phyloP scores from a whole-genome alignment of 2,888 invertebrate genomes.

The Stenurella melanura region DNA sequence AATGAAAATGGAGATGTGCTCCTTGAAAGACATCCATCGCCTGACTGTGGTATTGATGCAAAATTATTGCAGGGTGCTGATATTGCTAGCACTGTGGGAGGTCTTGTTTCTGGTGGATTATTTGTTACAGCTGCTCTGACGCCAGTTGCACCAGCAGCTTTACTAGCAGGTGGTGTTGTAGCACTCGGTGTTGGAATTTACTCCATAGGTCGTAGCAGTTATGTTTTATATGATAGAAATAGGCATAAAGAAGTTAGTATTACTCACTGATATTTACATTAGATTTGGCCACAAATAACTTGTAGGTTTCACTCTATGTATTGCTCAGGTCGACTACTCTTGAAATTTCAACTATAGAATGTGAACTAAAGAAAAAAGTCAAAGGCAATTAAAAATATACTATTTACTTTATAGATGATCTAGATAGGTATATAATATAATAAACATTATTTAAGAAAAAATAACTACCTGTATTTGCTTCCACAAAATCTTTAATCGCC shows the following conservation, averaged over 20 bases:
- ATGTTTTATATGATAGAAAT: slow-evolving; percentile 74
- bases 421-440: too few relatives aligned
- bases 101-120: slow-evolving; percentile 74
- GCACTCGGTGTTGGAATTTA: slow-evolving; percentile 31
- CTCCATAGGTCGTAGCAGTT: slow-evolving; percentile 74
- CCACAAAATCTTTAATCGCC: too few relatives aligned
- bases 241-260: slow-evolving; percentile 75
- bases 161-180: slow-evolving; percentile 23
- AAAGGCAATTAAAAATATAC: too few relatives aligned
- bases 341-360: too few relatives aligned
- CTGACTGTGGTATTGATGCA: slow-evolving; percentile 64
- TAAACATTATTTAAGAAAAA: too few relatives aligned
- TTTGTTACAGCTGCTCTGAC: slow-evolving; percentile 75
- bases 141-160: slow-evolving; percentile 73
- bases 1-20: slow-evolving; percentile 64
- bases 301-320: too few relatives aligned
- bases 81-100: slow-evolving; percentile 62
- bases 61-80: slow-evolving; percentile 64
- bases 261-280: too few relatives aligned
- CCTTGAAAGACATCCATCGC: slow-evolving; percentile 65
- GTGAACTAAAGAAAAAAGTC: too few relatives aligned
- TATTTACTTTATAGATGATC: too few relatives aligned
- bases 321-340: too few relatives aligned
- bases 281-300: too few relatives aligned
- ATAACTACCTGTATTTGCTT: too few relatives aligned